These are phyloP conservation scores for Drosophila carrolli DNA, from an alignment of 1,140 invertebrate species.

Conservation along the genomic window DNA sequence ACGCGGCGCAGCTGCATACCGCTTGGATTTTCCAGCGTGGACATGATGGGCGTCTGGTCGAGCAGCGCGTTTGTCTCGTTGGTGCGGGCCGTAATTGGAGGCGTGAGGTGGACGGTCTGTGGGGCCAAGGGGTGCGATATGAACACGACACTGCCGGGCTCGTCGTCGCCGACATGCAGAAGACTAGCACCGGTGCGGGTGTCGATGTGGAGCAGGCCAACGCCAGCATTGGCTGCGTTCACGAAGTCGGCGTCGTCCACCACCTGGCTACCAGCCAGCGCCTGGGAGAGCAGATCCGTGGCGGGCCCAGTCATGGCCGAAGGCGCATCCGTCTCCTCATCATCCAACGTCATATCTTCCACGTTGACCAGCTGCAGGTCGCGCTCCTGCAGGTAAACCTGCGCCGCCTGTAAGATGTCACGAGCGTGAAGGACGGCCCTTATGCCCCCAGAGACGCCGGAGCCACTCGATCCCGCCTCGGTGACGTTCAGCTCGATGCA, in stretches of 20 bases:
- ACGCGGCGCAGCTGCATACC: constrained; percentile 46
- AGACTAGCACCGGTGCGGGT: constrained; percentile 24
- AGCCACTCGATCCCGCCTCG: constrained; percentile 37
- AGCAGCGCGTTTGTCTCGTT: constrained; percentile 89
- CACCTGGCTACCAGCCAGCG: constrained; percentile 85
- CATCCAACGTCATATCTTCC: constrained; percentile 48
- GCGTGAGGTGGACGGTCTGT: constrained; percentile 53
- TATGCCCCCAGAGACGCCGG: constrained; percentile 19
- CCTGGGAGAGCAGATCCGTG: constrained; percentile 90
- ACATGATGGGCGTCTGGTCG: constrained; percentile 91
- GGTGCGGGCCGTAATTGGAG: constrained; percentile 68
- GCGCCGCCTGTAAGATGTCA: constrained; percentile 64
- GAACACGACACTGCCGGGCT: constrained; percentile 19
- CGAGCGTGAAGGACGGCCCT: constrained; percentile 45
- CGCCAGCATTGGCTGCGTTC: constrained; percentile 42
- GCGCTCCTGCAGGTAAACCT: constrained; percentile 65
- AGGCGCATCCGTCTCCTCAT: constrained; percentile 1
- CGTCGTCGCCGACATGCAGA: background rate
- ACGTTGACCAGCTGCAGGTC: constrained; percentile 66
- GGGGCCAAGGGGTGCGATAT: constrained; percentile 34
- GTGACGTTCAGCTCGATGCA: constrained; percentile 40
- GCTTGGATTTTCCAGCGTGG: constrained; percentile 89
- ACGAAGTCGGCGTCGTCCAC: constrained; percentile 32
- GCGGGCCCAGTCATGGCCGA: background rate
- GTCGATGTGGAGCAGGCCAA: constrained; percentile 67